Percentiles rank a stretch among this genome's conserved stretches.
Conservation (phyloP, 2,888 invertebrate species). For the Netelia fuscicornis region DNA sequence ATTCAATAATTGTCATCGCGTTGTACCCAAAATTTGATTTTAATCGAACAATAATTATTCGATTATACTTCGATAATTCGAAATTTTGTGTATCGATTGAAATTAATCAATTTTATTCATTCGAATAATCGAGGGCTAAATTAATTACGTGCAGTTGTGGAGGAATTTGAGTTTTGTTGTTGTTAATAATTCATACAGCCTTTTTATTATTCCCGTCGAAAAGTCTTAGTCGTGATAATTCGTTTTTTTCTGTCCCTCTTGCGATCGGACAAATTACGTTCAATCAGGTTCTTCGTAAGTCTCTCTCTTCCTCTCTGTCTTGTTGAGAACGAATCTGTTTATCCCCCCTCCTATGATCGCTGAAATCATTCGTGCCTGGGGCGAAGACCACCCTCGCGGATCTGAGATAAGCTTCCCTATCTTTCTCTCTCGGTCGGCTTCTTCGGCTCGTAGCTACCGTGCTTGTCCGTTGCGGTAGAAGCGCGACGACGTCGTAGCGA, state of each 20-base stretch:
- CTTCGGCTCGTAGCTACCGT: conserved; percentile 10
- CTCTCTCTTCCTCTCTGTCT: conserved; percentile 31
- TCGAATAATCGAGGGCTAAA: neutral
- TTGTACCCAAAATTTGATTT: neutral
- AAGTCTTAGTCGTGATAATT: conserved; percentile 39
- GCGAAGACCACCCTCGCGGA: conserved; percentile 51
- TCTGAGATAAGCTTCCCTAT: conserved; percentile 61
- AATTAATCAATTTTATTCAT: neutral
- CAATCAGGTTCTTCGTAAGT: conserved; percentile 58
- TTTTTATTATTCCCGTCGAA: conserved; percentile 36
- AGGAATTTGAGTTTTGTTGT: neutral
- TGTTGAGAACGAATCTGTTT: conserved; percentile 65
- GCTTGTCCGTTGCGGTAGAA: conserved; percentile 45
- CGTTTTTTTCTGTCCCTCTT: conserved; percentile 26
- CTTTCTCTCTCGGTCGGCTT: conserved; percentile 12
- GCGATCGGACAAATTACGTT: conserved; percentile 58
- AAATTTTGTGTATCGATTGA: neutral
- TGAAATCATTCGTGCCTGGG: conserved; percentile 66
- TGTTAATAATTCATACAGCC: conserved; percentile 35
- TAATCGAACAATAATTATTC: neutral
- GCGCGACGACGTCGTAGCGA: conserved; percentile 62
- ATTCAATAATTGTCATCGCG: no score
- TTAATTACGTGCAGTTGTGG: neutral
- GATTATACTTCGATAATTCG: neutral
- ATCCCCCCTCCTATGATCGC: conserved; percentile 62